Base-by-base conservation (phyloP, 1,140 invertebrate species). In the Parasteatoda tepidariorum region DNA sequence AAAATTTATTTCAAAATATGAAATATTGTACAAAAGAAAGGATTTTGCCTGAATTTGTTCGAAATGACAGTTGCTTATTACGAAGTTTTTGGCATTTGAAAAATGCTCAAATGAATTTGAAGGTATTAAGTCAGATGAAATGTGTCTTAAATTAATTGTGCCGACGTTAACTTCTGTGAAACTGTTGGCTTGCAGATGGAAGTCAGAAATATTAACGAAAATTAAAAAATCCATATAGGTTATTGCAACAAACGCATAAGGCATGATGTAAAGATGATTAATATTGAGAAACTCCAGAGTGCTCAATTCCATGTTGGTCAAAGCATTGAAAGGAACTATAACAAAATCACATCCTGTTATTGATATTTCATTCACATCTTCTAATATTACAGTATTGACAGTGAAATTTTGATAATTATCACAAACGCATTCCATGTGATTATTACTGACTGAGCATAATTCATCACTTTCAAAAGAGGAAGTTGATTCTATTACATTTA, bases 381-480 rank as follows among this genome's bases (percentile, higher is more conserved):
- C 34, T 6, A 38, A 31, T 18, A 28, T 18, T 6, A 75, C 38
- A 0, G 31, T 13, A 26, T 24, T 7, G 15, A 62, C 6, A 15
- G 34, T 75, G 4, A 75, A 41, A 41, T 75, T 75, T 75, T 62
- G 55, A 18, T 41, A n/a, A 5, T 75, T 6, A 0, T 61, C 13
- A 34, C 73, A 75, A 13, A 26, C 7, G 7, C 73, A 75, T 73
- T 73, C 67, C 11, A 70, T n/a, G n/a, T n/a, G n/a, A n/a, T n/a
- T n/a, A n/a, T n/a, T n/a, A n/a, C n/a, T n/a, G n/a, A n/a, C n/a
- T n/a, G n/a, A n/a, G n/a, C n/a, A n/a, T n/a, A n/a, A n/a, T n/a
- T n/a, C n/a, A n/a, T n/a, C n/a, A n/a, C n/a, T n/a, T n/a, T n/a
- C n/a, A n/a, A n/a, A n/a, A n/a, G n/a, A n/a, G n/a, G n/a, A n/a